Percentiles rank a stretch among this genome's conserved stretches.
These are phyloP conservation scores for Albula goreensis DNA, from an alignment of 2,113 vertebrate species.

Conservation along the genomic window DNA sequence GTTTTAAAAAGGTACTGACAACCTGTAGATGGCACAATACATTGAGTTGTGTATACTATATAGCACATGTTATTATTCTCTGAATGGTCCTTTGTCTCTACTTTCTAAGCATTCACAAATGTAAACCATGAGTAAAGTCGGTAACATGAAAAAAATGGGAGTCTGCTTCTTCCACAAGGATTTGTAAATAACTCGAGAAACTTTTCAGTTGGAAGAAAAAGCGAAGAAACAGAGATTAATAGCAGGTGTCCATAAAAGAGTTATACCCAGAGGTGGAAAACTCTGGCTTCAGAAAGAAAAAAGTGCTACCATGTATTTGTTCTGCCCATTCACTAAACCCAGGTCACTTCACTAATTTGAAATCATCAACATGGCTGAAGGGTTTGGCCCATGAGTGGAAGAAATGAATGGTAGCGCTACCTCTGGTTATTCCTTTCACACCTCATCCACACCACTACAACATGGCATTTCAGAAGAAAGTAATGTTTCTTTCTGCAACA, in stretches of 20 bases:
- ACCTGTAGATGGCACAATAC: not conserved
- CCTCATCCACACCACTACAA: not conserved
- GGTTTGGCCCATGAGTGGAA: too few relatives aligned
- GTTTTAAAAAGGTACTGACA: not conserved
- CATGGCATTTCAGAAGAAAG: not conserved
- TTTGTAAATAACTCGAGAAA: too few relatives aligned
- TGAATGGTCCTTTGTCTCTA: constrained; percentile 6
- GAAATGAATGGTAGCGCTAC: too few relatives aligned
- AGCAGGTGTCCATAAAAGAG: too few relatives aligned
- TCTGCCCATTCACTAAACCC: too few relatives aligned
- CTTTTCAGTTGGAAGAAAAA: too few relatives aligned
- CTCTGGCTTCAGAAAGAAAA: too few relatives aligned
- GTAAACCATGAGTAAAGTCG: not conserved
- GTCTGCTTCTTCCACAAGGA: not conserved
- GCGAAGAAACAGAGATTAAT: too few relatives aligned
- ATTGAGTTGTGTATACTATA: not conserved
- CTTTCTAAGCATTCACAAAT: not conserved
- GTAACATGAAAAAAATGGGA: not conserved
- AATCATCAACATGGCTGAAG: too few relatives aligned
- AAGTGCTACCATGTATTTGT: too few relatives aligned
- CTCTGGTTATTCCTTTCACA: not conserved
- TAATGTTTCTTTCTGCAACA: not conserved
- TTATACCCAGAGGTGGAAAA: too few relatives aligned
- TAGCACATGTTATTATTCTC: constrained; percentile 30
- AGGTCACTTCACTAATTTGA: too few relatives aligned